Evolutionary conservation across 2,113 vertebrate genomes (phyloP), one percentile per base, ranked within the genome.

Genomic region (Phodopus roborovskii): DNA sequence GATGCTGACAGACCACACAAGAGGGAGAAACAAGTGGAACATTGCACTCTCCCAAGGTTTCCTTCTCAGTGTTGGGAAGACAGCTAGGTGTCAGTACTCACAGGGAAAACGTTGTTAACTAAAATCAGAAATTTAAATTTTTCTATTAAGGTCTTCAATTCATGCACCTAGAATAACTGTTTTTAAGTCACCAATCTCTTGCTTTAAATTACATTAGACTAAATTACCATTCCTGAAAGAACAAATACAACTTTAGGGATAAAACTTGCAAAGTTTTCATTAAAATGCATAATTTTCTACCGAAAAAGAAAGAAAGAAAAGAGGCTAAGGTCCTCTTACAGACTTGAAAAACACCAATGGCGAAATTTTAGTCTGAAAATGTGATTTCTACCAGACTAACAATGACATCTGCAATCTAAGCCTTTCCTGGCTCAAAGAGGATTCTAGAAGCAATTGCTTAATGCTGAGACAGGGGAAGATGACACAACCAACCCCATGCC

Each of bases 331-430:
- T 73, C 88, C 20, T 93, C 48, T 24, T 56, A 71, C 22, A 45
- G 28, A 62, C 45, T 4, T 39, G 11, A 82, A 71, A 12, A 12
- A 92, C 78, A 17, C n/a, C 53, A 60, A 86, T 39, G 16, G 20
- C 66, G 58, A 90, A 85, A 73, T 85, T 48, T 48, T 15, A 79
- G 11, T 33, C 28, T 74, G 15, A 92, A 56, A 58, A 58, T 90
- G 78, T n/a, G 56, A 86, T 96, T 36, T 91, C 30, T 87, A 87
- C 30, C 60, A 88, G 64, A 91, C 39, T 58, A 73, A 87, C 45
- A 94, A 0, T 73, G 84, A 92, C 87, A 95, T 91, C 90, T 97
- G 79, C 56, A 88, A 94, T 78, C 95, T 96, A 97, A 97, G 97
- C 90, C 96, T 93, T 89, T 94, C 95, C 83, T 96, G 92, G 94